Conservation (phyloP, 2,888 invertebrate species). For the Andrena flavipes region DNA sequence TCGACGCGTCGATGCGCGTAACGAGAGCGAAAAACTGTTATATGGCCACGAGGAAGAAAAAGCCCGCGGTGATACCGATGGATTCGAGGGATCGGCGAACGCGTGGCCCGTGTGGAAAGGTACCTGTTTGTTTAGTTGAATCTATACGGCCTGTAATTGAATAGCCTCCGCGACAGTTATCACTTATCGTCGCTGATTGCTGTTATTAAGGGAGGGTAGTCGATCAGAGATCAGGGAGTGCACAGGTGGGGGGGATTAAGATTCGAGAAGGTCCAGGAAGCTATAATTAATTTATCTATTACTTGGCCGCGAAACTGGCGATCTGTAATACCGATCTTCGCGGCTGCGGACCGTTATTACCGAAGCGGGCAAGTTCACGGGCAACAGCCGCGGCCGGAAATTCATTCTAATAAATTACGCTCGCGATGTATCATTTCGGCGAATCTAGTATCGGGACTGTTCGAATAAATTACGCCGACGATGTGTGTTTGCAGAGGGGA, state of each 20-base stretch:
- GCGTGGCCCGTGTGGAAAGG: neutral
- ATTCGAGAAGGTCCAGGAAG: conserved; percentile 3
- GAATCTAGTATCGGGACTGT: conserved; percentile 26
- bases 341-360: conserved; percentile 37
- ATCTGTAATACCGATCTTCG: conserved; percentile 45
- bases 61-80: neutral
- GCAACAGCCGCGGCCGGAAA: conserved; percentile 38
- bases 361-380: conserved; percentile 17
- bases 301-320: conserved; percentile 1
- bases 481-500: conserved; percentile 27
- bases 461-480: conserved; percentile 42
- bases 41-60: neutral
- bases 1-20: neutral
- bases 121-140: conserved; percentile 13
- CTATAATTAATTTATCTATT: conserved; percentile 56
- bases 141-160: conserved; percentile 13
- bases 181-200: conserved; percentile 36
- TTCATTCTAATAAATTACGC: conserved; percentile 47
- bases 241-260: neutral
- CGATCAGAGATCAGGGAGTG: conserved; percentile 12
- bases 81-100: neutral
- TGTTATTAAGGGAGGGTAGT: conserved; percentile 26
- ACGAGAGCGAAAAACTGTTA: neutral
- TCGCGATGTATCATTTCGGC: conserved; percentile 49
- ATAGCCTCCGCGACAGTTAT: conserved; percentile 19